Conservation (phyloP, 2,113 vertebrate genomes). For the Elaphurus davidianus region DNA sequence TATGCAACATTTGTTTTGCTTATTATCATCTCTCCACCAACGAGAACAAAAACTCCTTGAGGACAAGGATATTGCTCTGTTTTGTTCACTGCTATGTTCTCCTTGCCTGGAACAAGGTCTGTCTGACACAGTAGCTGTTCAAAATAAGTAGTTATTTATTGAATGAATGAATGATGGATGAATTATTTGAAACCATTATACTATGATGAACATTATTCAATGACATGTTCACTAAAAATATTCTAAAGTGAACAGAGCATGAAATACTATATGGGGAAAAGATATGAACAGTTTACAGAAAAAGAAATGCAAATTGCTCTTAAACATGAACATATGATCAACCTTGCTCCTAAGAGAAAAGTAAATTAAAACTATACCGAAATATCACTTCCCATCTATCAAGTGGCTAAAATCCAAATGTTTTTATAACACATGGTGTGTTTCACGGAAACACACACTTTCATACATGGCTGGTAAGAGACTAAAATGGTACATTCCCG, state of each 20-base stretch:
- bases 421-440: slow-evolving; percentile 43
- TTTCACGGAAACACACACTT: not conserved
- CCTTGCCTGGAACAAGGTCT: not conserved
- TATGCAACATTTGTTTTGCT: not conserved
- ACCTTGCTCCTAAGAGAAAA: not conserved
- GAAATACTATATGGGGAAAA: not conserved
- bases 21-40: not conserved
- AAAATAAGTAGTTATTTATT: not conserved
- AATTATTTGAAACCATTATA: not conserved
- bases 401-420: slow-evolving; percentile 8
- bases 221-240: not conserved
- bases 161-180: not conserved
- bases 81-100: not conserved
- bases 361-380: slow-evolving; percentile 34
- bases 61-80: not conserved
- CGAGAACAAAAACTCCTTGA: not conserved
- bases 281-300: not conserved
- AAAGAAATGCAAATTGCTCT: slow-evolving; percentile 39
- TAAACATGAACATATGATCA: slow-evolving; percentile 26
- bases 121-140: not conserved
- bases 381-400: slow-evolving; percentile 13
- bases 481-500: not conserved
- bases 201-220: not conserved
- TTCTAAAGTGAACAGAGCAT: not conserved
- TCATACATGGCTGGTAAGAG: not conserved